Base-by-base conservation (phyloP, 2,797 vertebrate species). In the Pelochelys cantorii region DNA sequence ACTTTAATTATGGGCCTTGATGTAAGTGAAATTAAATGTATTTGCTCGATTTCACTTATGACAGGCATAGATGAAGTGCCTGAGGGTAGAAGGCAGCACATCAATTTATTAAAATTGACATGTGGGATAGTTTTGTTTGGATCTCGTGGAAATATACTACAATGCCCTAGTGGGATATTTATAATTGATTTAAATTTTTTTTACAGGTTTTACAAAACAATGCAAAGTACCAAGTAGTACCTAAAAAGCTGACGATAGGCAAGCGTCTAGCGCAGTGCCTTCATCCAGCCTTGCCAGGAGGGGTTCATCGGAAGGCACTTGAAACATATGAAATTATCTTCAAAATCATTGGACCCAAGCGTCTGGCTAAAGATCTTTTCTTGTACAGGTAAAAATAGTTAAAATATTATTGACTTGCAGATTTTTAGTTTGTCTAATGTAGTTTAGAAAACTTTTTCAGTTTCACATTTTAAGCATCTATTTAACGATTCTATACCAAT, bases 281-380 rank as follows among this genome's bases (percentile, higher is more conserved):
- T 54, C 99, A 99, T 93, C 99, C 99, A 27, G 99, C 99, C n/a
- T 97, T 99, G 95, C 99, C 99, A 5, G 99, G 99, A 29, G 99
- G 99, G 22, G 99, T 99, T 94, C 99, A 99, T 98, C 99, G 99
- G 82, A 99, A 99, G 98, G 99, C 99, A 71, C 98, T 99, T 97
- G 99, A 99, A 97, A 99, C 99, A 0, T 99, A 99, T 1, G 99
- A 99, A 98, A 99, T 99, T 23, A 99, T 99, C 96, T 99, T 99
- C 97, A 99, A 99, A 98, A 99, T 99, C 97, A 99, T 99, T 93
- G 99, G 99, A 62, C 98, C 99, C 95, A 99, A 99, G 96, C 98
- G 99, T 94, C 97, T 99, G 95, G 99, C 99, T 95, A 99, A 99
- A 98, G 99, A 99, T 96, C 99, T 99, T 88, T 99, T 99, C 97